Evolutionary conservation across 2,113 vertebrate species (phyloP), one percentile per base, ranked within the genome.

Genomic region (Lophochroa leadbeateri): DNA sequence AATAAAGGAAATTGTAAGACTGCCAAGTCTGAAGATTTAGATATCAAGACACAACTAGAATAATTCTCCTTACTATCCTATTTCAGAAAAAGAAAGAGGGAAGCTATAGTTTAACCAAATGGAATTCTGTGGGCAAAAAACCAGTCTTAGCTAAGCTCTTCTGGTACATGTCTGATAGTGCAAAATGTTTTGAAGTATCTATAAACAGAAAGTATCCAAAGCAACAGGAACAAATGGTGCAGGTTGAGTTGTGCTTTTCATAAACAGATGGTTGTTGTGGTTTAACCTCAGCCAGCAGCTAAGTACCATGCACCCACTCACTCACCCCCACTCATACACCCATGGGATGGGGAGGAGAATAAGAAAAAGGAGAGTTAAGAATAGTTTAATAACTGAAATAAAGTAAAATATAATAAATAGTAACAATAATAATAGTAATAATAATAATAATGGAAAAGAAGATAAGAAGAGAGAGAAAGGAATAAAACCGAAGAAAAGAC

Each of bases 111-210:
- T 75, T 35, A 75, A 74, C 3, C 9, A 50, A 47, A 86, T 5
- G 5, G 23, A 84, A 82, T 64, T 55, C 13, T 69, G 28, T 14
- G 29, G 15, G 13, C 11, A 70, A 63, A 24, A 63, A 31, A 71
- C 0, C 0, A 52, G 10, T 37, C 29, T 58, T 47, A 53, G 24
- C 4, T 37, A 50, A 29, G 11, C n/a, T 64, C 13, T 71, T 78
- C 33, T 46, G 37, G 24, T 39, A 21, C 12, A 39, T 1, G 21
- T 84, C 77, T 86, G 60, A 65, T 6, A 18, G 7, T 28, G 5
- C 6, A 64, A 83, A 84, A 78, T 53, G 1, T 46, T 74, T 37
- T 79, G 31, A 88, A 89, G 6, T 10, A 52, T 69, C 29, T 79
- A 7, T 61, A 84, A 72, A 50, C 14, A 79, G 19, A 78, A 28